Base-by-base conservation (phyloP, 2,797 vertebrate species). In the Chromis chromis region DNA sequence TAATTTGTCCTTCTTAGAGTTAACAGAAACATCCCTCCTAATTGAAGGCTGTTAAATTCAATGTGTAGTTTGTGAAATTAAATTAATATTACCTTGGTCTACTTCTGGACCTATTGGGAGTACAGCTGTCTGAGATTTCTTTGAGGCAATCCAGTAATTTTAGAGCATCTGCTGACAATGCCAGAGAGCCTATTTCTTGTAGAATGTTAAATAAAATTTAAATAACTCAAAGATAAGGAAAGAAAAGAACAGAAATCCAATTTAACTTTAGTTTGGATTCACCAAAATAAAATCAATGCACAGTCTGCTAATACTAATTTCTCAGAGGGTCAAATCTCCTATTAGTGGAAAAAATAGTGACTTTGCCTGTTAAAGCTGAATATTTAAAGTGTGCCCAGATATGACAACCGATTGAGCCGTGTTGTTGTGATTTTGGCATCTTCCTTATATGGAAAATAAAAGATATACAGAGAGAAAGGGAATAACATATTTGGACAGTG, bases 181-280 rank as follows among this genome's bases (percentile, higher is more conserved):
- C 31, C 24, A 70, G n/a, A 46, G 13, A 56, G 46, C 25, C 59
- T 40, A 11, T 76, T 59, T 60, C 49, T 46, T 39, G 58, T 64
- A 60, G 4, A 63, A 16, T 55, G 33, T 28, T 13, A 69, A 84
- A 66, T 72, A 48, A 7, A 21, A 55, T 44, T 72, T 39, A 49
- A 71, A 70, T 65, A 70, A 74, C 27, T 70, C 2, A 11, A 19
- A 16, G 56, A 74, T 75, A 62, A 54, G 52, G n/a, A 57, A 48
- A 0, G 19, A 63, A 77, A 56, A 62, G 61, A 17, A 9, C 19
- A 44, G 9, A 73, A 82, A 84, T 71, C 44, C 56, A 81, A 82
- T 75, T 70, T 65, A 46, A 80, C 44, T 78, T 83, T 27, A 49
- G 25, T 77, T 83, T 73, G 46, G 24, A 69, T 58, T 21, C 28